These are phyloP conservation scores for Anadara kagoshimensis DNA, from an alignment of 1,140 invertebrate genomes.

Conservation along the genomic window DNA sequence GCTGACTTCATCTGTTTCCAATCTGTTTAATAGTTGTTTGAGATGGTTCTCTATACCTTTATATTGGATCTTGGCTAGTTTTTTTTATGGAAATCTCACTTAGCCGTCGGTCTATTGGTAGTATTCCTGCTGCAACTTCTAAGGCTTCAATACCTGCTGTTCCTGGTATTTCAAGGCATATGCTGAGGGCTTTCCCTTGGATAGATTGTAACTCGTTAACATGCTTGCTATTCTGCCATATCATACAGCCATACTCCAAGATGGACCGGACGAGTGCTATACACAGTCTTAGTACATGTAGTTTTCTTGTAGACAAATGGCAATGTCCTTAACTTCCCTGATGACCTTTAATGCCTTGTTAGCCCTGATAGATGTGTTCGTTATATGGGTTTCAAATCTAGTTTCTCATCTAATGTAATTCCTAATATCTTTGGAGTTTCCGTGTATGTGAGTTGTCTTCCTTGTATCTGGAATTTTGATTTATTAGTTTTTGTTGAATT, in stretches of 20 bases:
- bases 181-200: too few species aligned
- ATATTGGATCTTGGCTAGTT: not conserved
- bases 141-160: too few species aligned
- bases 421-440: not conserved
- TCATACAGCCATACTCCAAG: not conserved
- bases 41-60: too few species aligned
- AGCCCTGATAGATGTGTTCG: not conserved
- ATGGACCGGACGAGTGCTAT: not conserved
- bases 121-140: not conserved
- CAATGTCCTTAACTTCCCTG: too few species aligned
- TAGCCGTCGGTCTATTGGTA: too few species aligned
- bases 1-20: too few species aligned
- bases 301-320: not conserved
- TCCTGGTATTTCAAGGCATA: too few species aligned
- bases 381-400: not conserved
- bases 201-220: too few species aligned
- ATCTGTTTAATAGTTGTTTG: too few species aligned
- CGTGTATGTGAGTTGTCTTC: not conserved
- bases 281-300: not conserved
- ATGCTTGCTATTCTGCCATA: not conserved
- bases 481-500: not conserved
- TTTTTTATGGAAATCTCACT: too few species aligned
- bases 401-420: not conserved
- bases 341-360: too few species aligned
- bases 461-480: too few species aligned